Base-by-base conservation (phyloP, 2,797 vertebrate genomes). In the Malacoraja senta region DNA sequence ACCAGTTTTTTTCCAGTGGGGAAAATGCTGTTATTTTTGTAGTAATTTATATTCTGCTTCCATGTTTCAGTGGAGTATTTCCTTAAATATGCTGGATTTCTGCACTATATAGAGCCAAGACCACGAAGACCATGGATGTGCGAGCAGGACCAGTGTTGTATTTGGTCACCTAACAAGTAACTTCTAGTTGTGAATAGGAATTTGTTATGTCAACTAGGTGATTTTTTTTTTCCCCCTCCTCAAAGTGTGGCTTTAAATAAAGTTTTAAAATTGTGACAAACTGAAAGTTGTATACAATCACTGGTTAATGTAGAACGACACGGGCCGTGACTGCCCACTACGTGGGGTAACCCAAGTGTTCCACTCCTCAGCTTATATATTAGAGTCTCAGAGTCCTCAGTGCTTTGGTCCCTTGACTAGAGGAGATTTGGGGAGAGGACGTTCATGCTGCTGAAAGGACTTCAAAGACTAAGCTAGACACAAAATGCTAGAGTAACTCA, bases 21-120 rank as follows among this genome's bases (percentile, higher is more conserved):
- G 24, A 92, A 91, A 76, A 76, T 53, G 71, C 90, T 72, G 71
- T 92, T 92, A 92, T 76, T 92, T 76, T 92, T 76, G 71, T 92
- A 74, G 32, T 53, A 92, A 92, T 71, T 92, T 76, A 35, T 92
- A 29, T 92, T 74, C 68, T 92, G 71, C 58, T 92, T 92, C 13
- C 44, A 44, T 92, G 38, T 84, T 84, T 61, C 53, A 26, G 78
- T 80, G 63, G 84, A 88, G 88, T 76, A 92, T 74, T 92, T 91
- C 53, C 32, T 71, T 72, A 53, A 92, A 74, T 21, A 74, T 38
- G 71, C 90, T 92, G 90, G 90, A n/a, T 74, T 44, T 74, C 71
- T 92, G 90, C 74, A 76, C 38, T 17, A 76, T 68, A 21, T 53
- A 24, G 90, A 92, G 90, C 71, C 71, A 76, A 71, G 26, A n/a